Base-by-base conservation (phyloP, 2,113 vertebrate species). In the Pontoporia blainvillei region DNA sequence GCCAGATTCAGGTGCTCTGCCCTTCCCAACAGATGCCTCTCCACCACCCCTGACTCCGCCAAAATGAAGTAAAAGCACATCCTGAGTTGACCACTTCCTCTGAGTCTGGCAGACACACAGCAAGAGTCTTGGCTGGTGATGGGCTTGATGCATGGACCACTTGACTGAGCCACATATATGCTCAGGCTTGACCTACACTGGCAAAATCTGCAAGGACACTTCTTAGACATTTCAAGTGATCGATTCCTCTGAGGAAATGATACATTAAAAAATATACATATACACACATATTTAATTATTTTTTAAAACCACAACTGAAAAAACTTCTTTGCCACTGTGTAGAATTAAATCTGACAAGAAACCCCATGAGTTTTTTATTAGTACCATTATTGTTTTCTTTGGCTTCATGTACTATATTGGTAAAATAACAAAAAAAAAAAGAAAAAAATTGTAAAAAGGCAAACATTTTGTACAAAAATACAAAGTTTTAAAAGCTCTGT, bases 401-500 rank as follows among this genome's bases (percentile, higher is more conserved):
- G 98, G 98, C 96, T 98, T 97, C 98, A 97, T 98, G 98, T 98
- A 98, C 97, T 98, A 98, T 98, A 98, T 98, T 96, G 97, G 95
- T 98, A 98, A 98, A 98, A 98, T 97, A 96, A 98, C 97, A 95
- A 95, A 97, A 98, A 98, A 98, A 97, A 98, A 97, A 78, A 61
- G 25, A 97, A 89, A 98, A 57, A 6, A 49, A 98, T 97, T 98
- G 92, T 98, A 98, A 98, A 89, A 96, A 99, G 97, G 98, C 97
- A 99, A 98, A 98, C 97, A 98, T 98, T 99, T 99, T 99, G 98
- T 99, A 99, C 98, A 99, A 99, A 99, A 99, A 99, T 99, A 99
- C 98, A 98, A 98, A 98, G 98, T 98, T 99, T 99, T 98, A 98
- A 98, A 99, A 98, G 98, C 98, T 99, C 98, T 99, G 98, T 98